A percentile compares a stretch with the other conserved stretches of the same genome.
Evolutionary conservation across 2,797 vertebrate genomes (phyloP).

Genomic region (Acrossocheilus fasciatus): DNA sequence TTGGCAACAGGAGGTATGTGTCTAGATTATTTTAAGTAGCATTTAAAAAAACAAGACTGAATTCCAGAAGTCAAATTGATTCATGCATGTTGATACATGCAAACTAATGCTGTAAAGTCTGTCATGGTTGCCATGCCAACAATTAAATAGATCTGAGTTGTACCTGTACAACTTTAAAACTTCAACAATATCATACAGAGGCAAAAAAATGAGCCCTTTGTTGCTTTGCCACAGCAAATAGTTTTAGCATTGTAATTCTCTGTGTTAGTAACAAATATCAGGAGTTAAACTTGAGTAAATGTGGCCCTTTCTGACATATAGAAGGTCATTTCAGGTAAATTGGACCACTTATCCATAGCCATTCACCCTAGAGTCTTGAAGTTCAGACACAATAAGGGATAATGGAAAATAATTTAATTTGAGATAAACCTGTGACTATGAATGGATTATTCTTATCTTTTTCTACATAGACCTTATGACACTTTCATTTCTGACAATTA

Average conservation of each 20-base stretch:
- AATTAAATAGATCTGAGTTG: neutral
- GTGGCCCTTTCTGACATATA: neutral
- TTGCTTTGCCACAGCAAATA: neutral
- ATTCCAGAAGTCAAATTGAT: neutral
- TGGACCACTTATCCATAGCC: neutral
- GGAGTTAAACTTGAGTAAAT: neutral
- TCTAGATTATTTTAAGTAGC: neutral
- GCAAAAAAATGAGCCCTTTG: neutral
- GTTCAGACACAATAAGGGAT: neutral
- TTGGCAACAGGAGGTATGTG: neutral
- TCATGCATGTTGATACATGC: neutral
- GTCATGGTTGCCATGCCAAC: neutral
- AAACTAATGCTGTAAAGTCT: neutral
- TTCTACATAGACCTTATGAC: neutral
- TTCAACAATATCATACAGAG: neutral
- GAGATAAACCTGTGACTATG: neutral
- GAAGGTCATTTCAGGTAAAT: neutral
- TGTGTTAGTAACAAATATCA: too few relatives aligned
- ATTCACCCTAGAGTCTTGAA: neutral
- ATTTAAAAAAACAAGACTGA: neutral
- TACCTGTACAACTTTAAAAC: neutral
- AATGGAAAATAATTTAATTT: neutral
- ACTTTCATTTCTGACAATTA: conserved; percentile 19
- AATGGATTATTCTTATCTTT: neutral
- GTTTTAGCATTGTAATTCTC: neutral